Evolutionary conservation across 2,113 vertebrate species (phyloP).

Genomic region (Orycteropus afer): DNA sequence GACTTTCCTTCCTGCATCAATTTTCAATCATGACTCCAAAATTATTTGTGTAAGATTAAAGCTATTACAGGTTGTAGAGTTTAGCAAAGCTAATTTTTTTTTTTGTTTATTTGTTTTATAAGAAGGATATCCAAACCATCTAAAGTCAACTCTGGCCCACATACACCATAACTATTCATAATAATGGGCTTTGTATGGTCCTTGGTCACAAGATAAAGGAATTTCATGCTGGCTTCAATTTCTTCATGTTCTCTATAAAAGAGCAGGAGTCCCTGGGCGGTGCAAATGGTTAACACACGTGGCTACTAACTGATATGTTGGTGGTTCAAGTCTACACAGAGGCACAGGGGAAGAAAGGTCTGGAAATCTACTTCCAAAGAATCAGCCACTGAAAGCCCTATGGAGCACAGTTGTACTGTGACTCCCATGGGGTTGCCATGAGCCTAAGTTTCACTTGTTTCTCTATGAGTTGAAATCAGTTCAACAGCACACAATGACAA

Average conservation of each 20-base stretch:
- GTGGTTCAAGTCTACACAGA: not conserved
- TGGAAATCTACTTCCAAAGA: not conserved
- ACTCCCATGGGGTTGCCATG: not conserved
- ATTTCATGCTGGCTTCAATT: not conserved
- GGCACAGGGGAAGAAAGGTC: not conserved
- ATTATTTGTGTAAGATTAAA: conserved; percentile 1
- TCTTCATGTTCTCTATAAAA: not conserved
- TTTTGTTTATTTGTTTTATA: not conserved
- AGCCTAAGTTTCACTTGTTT: not conserved
- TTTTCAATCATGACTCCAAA: conserved; percentile 46
- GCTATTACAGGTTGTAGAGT: not conserved
- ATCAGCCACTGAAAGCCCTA: not conserved
- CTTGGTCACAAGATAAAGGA: not conserved
- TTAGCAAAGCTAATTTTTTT: conserved; percentile 25
- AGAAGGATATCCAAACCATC: not conserved
- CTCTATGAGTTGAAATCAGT: not conserved
- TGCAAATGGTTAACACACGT: not conserved
- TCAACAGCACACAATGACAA: not conserved
- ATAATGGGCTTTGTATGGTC: conserved; percentile 1
- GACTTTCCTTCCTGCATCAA: not conserved
- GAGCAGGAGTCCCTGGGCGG: not conserved
- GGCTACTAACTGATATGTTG: not conserved
- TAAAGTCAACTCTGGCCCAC: not conserved
- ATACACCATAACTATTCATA: not conserved
- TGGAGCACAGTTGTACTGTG: not conserved